Evolutionary conservation across 2,888 invertebrate species (phyloP).

Genomic region (Sicus ferrugineus): DNA sequence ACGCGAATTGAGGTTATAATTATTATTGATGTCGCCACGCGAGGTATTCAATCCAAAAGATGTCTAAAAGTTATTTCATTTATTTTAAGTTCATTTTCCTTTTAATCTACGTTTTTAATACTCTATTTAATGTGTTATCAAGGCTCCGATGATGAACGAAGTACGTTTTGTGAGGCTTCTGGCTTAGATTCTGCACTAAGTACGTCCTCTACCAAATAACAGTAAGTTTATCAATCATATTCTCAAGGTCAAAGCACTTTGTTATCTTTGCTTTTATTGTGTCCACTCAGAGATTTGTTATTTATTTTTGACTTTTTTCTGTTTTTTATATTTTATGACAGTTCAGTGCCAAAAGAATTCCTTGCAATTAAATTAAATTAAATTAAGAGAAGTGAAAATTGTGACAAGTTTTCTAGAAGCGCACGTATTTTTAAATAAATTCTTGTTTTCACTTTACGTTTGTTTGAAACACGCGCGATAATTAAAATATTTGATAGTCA

Average conservation of each 20-base stretch:
- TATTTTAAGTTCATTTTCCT: background rate
- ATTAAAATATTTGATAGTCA: too few species aligned
- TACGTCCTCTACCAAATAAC: slow-evolving; percentile 14
- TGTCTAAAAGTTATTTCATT: too few species aligned
- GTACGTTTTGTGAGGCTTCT: background rate
- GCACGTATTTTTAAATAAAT: too few species aligned
- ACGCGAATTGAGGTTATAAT: too few species aligned
- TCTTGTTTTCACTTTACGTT: too few species aligned
- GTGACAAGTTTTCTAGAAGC: too few species aligned
- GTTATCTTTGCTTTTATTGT: slow-evolving; percentile 33
- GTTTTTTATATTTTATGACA: background rate
- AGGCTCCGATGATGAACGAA: background rate
- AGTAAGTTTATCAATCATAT: slow-evolving; percentile 37
- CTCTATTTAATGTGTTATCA: background rate
- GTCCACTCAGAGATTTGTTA: background rate
- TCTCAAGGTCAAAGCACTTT: slow-evolving; percentile 39
- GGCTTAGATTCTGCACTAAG: background rate
- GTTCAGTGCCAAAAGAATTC: too few species aligned
- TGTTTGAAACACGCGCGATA: too few species aligned
- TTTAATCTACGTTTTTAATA: background rate
- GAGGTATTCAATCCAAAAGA: too few species aligned
- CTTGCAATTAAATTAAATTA: too few species aligned
- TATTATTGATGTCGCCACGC: too few species aligned
- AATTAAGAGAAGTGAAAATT: too few species aligned
- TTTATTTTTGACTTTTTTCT: background rate